Evolutionary conservation across 2,113 vertebrate species (phyloP), one percentile per base, ranked within the genome.

Genomic region (Cephalopholis sonnerati): DNA sequence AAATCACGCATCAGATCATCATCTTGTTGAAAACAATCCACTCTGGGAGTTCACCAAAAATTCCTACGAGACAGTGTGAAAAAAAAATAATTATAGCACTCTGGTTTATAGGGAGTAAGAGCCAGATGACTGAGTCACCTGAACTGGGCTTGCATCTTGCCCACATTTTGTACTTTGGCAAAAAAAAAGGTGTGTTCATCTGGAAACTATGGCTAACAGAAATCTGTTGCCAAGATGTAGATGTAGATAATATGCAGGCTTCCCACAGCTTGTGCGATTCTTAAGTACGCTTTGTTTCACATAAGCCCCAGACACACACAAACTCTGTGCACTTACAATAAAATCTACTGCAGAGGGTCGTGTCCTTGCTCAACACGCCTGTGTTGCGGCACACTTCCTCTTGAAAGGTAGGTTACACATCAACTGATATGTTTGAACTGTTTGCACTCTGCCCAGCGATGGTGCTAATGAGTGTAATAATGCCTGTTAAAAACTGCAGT

Each of bases 401-500:
- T 58, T 55, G 29, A 79, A 79, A 75, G 41, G 71, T 57, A 62
- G 54, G 46, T 71, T 72, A 78, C 75, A 78, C 53, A 79, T 83
- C 62, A 85, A 64, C 54, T 51, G 61, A 87, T 76, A 78, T 46
- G 83, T 44, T 46, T 75, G 41, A 77, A 81, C 63, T 27, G 51
- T 78, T 84, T 83, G 54, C 67, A 75, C 50, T 80, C 4, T 3
- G 58, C 20, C 12, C 51, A 71, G 77, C 5, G 2, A 78, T 72
- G 67, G 71, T 79, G 75, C 67, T 83, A 88, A 87, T 59, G 51
- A 86, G 64, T 53, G 39, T 67, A 81, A 84, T 65, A 79, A 84
- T 74, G 78, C 46, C 71, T 22, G 12, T 57, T 74, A 36, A 74
- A 88, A 72, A 58, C 44, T 44, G 25, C 15, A 2, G 67, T 67